Percentiles rank a stretch among this genome's conserved stretches.
phyloP scores from a whole-genome alignment of 1,140 invertebrate species.

The Oedothorax gibbosus region DNA sequence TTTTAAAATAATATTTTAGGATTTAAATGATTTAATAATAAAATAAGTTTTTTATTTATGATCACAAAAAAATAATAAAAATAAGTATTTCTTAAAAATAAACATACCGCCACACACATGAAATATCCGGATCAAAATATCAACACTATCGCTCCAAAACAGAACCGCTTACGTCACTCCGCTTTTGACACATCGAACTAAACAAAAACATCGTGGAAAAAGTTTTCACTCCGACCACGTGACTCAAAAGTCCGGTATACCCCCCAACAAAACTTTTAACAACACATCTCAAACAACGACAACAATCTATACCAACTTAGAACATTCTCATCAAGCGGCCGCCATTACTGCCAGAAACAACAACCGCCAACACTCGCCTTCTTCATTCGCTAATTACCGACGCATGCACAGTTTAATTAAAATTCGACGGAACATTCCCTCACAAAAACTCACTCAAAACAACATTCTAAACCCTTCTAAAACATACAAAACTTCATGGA shows the following conservation, averaged over 20 bases:
- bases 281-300: not conserved
- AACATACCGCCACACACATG: too few relatives aligned
- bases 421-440: constrained; percentile 1
- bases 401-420: constrained; percentile 60
- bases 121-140: too few relatives aligned
- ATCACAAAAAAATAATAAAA: too few relatives aligned
- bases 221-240: constrained; percentile 56
- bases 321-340: constrained; percentile 31
- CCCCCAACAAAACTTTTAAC: not conserved
- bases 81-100: too few relatives aligned
- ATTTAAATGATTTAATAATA: too few relatives aligned
- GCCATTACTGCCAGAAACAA: constrained; percentile 59
- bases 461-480: too few relatives aligned
- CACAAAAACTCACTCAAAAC: not conserved
- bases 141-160: too few relatives aligned
- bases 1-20: too few relatives aligned
- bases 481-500: too few relatives aligned
- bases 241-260: constrained; percentile 50
- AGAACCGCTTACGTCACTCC: too few relatives aligned
- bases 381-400: constrained; percentile 54
- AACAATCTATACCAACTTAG: not conserved
- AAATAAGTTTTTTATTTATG: too few relatives aligned
- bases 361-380: constrained; percentile 38
- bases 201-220: constrained; percentile 52
- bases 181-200: constrained; percentile 10